phyloP scores from a whole-genome alignment of 2,113 vertebrate species.

The Cheilinus undulatus region DNA sequence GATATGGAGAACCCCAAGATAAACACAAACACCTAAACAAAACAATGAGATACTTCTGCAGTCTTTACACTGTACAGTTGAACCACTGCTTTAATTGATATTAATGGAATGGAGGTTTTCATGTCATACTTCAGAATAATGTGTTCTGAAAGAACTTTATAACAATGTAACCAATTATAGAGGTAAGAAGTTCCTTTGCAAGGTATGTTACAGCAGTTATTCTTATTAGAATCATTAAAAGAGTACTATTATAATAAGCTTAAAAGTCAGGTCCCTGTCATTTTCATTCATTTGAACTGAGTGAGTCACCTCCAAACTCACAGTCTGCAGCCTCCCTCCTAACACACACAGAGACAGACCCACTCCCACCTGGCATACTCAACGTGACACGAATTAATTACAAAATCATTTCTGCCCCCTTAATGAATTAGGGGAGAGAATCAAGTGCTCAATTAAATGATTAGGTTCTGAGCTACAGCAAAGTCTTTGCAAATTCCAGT shows the following conservation, averaged over 20 bases:
- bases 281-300: conserved; percentile 53
- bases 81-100: neutral
- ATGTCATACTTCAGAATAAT: conserved; percentile 29
- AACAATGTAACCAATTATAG: conserved; percentile 10
- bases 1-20: no score
- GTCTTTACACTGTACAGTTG: neutral
- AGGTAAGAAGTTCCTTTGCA: conserved; percentile 18
- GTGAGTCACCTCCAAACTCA: conserved; percentile 67
- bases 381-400: conserved; percentile 74
- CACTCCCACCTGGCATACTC: conserved; percentile 67
- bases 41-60: neutral
- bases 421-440: conserved; percentile 79
- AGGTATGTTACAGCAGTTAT: conserved; percentile 23
- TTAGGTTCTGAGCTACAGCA: conserved; percentile 75
- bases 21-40: conserved; percentile 1
- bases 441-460: conserved; percentile 84
- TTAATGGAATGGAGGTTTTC: neutral
- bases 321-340: conserved; percentile 47
- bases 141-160: conserved; percentile 23
- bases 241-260: conserved; percentile 38
- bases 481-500: conserved; percentile 74
- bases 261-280: conserved; percentile 60
- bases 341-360: conserved; percentile 43
- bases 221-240: conserved; percentile 47
- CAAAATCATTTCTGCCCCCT: conserved; percentile 70